phyloP scores from a whole-genome alignment of 2,888 invertebrate species.

The Sesia apiformis region DNA sequence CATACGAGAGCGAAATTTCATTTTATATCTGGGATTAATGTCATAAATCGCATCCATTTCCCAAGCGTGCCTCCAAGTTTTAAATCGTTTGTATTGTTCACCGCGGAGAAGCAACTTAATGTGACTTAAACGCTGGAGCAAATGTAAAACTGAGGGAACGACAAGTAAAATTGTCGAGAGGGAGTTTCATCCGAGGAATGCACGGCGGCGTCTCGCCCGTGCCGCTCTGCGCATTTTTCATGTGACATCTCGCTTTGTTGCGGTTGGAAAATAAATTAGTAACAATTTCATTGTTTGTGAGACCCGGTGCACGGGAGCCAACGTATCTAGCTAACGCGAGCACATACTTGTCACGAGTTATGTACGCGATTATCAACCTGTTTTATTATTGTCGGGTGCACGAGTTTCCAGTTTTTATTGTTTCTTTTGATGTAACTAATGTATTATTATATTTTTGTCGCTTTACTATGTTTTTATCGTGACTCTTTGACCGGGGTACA shows the following conservation, averaged over 20 bases:
- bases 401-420: neutral
- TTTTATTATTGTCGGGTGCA: neutral
- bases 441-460: too few relatives aligned
- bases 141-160: constrained; percentile 51
- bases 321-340: constrained; percentile 3
- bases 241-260: constrained; percentile 72
- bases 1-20: constrained; percentile 47
- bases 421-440: too few relatives aligned
- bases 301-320: constrained; percentile 13
- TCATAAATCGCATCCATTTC: constrained; percentile 52
- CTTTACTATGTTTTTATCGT: too few relatives aligned
- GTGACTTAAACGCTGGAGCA: constrained; percentile 54
- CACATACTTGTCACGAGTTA: constrained; percentile 4
- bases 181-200: constrained; percentile 50
- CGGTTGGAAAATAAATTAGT: constrained; percentile 71
- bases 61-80: constrained; percentile 38
- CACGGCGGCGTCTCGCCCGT: constrained; percentile 52
- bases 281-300: constrained; percentile 71
- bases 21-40: constrained; percentile 55
- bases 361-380: constrained; percentile 8
- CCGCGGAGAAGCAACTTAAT: constrained; percentile 49
- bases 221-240: constrained; percentile 62
- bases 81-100: constrained; percentile 55
- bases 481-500: too few relatives aligned
- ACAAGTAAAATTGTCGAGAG: constrained; percentile 46